A percentile compares a stretch with the other conserved stretches of the same genome.
phyloP scores from a whole-genome alignment of 2,113 vertebrate genomes.

The Damaliscus lunatus region DNA sequence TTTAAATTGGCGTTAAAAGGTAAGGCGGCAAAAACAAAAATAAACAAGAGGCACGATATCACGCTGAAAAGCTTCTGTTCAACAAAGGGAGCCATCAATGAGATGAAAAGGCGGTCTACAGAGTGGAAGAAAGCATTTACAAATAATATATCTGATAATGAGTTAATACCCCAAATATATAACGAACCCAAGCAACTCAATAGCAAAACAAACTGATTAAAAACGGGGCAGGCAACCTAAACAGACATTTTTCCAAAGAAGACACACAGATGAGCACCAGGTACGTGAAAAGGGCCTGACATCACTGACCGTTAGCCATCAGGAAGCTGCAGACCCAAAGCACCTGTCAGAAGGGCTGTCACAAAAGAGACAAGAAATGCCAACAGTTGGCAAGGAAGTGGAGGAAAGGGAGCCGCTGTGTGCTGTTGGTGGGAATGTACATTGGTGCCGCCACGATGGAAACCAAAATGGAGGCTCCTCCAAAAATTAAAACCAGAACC shows the following conservation, averaged over 20 bases:
- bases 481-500: not conserved
- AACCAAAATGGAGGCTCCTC: not conserved
- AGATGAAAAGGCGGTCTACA: not conserved
- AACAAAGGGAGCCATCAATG: not conserved
- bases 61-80: not conserved
- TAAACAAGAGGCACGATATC: not conserved
- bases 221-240: not conserved
- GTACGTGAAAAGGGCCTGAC: rapidly evolving
- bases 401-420: not conserved
- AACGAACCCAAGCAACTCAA: not conserved
- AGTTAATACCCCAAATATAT: not conserved
- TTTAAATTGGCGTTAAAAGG: not conserved
- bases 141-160: not conserved
- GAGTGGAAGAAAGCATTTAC: not conserved
- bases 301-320: rapidly evolving
- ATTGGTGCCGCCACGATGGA: rapidly evolving
- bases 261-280: not conserved
- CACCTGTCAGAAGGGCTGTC: not conserved
- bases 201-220: not conserved
- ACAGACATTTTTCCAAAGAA: not conserved
- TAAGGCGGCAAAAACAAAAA: not conserved
- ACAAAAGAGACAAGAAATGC: not conserved
- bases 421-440: not conserved
- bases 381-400: rapidly evolving
- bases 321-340: not conserved